Evolutionary conservation across 2,797 vertebrate species (phyloP).

Genomic region (Steatocranus sp.): DNA sequence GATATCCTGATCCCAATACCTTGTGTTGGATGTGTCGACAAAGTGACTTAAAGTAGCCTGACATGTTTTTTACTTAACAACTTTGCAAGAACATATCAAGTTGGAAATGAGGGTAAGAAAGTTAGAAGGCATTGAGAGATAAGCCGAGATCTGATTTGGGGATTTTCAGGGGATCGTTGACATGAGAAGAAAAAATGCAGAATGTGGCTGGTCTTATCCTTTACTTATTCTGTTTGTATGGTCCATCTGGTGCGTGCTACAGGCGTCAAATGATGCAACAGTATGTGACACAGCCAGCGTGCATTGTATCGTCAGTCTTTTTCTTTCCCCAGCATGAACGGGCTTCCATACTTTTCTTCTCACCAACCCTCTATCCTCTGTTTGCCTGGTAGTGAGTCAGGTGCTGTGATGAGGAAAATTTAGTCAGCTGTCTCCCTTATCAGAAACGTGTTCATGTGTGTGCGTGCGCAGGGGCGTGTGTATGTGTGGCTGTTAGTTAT

Average conservation of each 20-base stretch:
- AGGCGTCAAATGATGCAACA: background rate
- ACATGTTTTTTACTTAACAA: background rate
- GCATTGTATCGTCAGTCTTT: background rate
- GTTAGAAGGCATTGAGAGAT: background rate
- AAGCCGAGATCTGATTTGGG: background rate
- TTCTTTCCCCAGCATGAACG: background rate
- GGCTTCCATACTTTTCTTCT: constrained; percentile 10
- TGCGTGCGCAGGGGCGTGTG: background rate
- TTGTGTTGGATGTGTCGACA: background rate
- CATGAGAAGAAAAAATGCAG: background rate
- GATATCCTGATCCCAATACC: background rate
- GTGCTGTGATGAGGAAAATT: constrained; percentile 47
- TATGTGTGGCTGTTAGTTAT: constrained; percentile 46
- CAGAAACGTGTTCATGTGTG: constrained; percentile 12
- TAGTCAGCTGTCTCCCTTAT: constrained; percentile 61
- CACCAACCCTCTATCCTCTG: constrained; percentile 1
- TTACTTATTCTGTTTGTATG: background rate
- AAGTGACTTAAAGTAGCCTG: background rate
- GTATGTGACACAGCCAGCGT: background rate
- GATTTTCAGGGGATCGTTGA: background rate
- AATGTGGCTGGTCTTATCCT: background rate
- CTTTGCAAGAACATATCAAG: background rate
- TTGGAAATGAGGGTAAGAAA: background rate
- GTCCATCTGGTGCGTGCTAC: background rate
- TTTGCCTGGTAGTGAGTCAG: constrained; percentile 56